Evolutionary conservation across 2,888 invertebrate genomes (phyloP).

Genomic region (Disparrhopalites patrizii): DNA sequence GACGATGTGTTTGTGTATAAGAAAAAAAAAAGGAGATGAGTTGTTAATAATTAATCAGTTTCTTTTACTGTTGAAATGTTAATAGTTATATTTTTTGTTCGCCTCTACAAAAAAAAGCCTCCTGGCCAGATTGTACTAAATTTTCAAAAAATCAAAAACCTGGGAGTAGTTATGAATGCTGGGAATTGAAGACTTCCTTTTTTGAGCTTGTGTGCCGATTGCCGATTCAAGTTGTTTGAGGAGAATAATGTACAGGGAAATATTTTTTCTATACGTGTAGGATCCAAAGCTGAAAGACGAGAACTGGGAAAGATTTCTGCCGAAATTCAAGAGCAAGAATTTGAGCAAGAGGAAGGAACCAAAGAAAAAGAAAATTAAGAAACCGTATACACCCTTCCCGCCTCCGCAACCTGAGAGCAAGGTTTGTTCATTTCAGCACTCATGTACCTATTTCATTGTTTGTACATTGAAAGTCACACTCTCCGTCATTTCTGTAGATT

Average conservation of each 20-base stretch:
- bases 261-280: conserved; percentile 38
- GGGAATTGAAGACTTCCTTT: no score
- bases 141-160: no score
- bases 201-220: no score
- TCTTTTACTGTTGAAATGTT: no score
- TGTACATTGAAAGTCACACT: background rate
- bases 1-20: no score
- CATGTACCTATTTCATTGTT: background rate
- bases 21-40: no score
- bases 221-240: background rate
- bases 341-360: conserved; percentile 82
- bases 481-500: no score
- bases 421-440: conserved; percentile 47
- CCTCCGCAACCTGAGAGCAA: conserved; percentile 90
- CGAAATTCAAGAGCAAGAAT: conserved; percentile 87
- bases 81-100: no score
- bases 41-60: no score
- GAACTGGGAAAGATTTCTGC: conserved; percentile 95
- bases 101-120: no score
- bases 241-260: background rate
- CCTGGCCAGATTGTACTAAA: no score
- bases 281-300: conserved; percentile 87
- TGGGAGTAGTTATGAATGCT: no score
- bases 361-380: conserved; percentile 81
- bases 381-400: conserved; percentile 96